Evolutionary conservation across 1,140 invertebrate species (phyloP).

Genomic region (Dufourea novaeangliae): DNA sequence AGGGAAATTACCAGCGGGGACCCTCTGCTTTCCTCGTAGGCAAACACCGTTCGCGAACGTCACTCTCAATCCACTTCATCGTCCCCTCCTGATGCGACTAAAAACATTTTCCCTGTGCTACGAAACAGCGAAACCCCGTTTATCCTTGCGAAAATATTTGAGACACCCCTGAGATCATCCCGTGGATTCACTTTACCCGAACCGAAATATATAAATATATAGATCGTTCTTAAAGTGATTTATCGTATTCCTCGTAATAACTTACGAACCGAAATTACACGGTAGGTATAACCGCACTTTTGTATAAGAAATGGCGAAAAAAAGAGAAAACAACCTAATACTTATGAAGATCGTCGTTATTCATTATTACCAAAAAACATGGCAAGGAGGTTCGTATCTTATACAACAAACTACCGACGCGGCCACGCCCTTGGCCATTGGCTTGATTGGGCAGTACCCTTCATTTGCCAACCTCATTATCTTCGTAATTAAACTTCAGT

Average conservation of each 20-base stretch:
- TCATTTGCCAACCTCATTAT: conserved; percentile 22
- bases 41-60: conserved; percentile 60
- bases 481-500: conserved; percentile 17
- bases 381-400: not conserved
- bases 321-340: conserved; percentile 17
- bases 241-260: not conserved
- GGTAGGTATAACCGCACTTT: not conserved
- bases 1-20: conserved; percentile 59
- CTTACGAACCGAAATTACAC: conserved; percentile 23
- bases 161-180: conserved; percentile 12
- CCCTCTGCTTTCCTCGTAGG: conserved; percentile 52
- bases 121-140: not conserved
- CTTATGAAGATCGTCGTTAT: not conserved
- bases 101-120: conserved; percentile 51
- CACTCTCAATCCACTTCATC: conserved; percentile 57
- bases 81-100: conserved; percentile 36
- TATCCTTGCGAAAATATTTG: conserved; percentile 24
- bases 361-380: conserved; percentile 7
- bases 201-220: conserved; percentile 23
- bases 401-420: not conserved
- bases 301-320: not conserved
- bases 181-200: conserved; percentile 23
- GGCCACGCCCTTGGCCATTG: not conserved
- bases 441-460: conserved; percentile 6
- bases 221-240: conserved; percentile 28